These are phyloP conservation scores for Rana temporaria DNA, from an alignment of 2,113 vertebrate genomes.

Conservation along the genomic window DNA sequence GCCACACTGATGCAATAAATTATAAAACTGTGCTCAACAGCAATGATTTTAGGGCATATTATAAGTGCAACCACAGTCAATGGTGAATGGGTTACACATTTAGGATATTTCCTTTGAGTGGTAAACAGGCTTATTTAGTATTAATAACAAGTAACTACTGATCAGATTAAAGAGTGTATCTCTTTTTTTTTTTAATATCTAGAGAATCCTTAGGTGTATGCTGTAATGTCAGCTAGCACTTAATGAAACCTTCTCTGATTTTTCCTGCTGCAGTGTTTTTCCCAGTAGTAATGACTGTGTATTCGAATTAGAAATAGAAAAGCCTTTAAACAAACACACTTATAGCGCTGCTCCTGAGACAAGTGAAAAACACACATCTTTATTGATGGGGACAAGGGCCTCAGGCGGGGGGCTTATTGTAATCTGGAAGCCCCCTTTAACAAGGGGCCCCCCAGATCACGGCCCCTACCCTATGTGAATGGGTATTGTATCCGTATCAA, in stretches of 20 bases:
- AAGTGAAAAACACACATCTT: too few relatives aligned
- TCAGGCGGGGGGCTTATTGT: too few relatives aligned
- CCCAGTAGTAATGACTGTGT: constrained; percentile 10
- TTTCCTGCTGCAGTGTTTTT: constrained; percentile 12
- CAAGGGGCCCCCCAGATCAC: too few relatives aligned
- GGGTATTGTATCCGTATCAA: too few relatives aligned
- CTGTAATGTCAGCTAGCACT: constrained; percentile 5
- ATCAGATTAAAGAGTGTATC: constrained; percentile 24
- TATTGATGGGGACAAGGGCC: too few relatives aligned
- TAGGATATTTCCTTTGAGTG: constrained; percentile 5
- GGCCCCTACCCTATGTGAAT: too few relatives aligned
- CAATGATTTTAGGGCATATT: background rate
- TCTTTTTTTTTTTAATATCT: constrained; percentile 8
- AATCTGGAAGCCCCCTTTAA: too few relatives aligned
- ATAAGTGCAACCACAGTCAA: background rate
- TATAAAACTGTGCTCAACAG: background rate
- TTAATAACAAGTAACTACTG: constrained; percentile 46
- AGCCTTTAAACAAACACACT: background rate
- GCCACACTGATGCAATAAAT: background rate
- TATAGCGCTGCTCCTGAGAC: too few relatives aligned
- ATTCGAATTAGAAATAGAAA: constrained; percentile 33
- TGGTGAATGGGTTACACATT: background rate
- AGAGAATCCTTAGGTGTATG: constrained; percentile 14
- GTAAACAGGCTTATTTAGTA: constrained; percentile 43
- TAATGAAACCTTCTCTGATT: constrained; percentile 11